Base-by-base conservation (phyloP, 2,888 invertebrate genomes). In the Bellardia bayeri region DNA sequence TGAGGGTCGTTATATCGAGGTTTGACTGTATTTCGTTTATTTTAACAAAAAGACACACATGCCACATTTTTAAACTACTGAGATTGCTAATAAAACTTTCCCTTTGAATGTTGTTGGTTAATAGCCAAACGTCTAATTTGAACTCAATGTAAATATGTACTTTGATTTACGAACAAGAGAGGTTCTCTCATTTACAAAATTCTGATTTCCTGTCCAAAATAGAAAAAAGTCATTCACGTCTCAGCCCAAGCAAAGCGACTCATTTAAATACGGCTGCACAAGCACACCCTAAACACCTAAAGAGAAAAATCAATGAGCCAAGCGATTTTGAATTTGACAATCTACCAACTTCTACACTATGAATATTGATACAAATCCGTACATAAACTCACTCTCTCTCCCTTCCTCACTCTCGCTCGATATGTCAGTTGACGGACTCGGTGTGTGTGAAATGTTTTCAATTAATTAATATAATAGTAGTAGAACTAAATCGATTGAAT, bases 141-240 rank as follows among this genome's bases (percentile, higher is more conserved):
- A 66, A 74, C n/a, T 74, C 33, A 6, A 64, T 33, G n/a, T n/a
- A n/a, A n/a, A n/a, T n/a, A n/a, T n/a, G 33, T 16, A 33, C 14
- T 58, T 16, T 23, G 16, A 33, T 23, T 58, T 58, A 51, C n/a
- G 42, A 23, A 42, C 7, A 45, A 33, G 40, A 71, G 40, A 81
- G 33, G n/a, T n/a, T 9, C 33, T 42, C 82, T 69, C 69, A 68
- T 30, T 61, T 75, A 42, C 3, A 68, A 49, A 61, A 54, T 45
- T 69, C 30, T 76, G 42, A 83, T 61, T 83, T 76, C 76, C 82
- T 69, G 69, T 63, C 54, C 11, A 63, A 68, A 54, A 23, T 23
- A 30, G 42, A 58, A 13, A 66, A 84, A 63, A n/a, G 7, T 16
- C 49, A 49, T 49, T 68, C 13, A 49, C 7, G 61, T 40, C 40